Conservation (phyloP, 2,113 vertebrate genomes). For the Herpailurus yagouaroundi region DNA sequence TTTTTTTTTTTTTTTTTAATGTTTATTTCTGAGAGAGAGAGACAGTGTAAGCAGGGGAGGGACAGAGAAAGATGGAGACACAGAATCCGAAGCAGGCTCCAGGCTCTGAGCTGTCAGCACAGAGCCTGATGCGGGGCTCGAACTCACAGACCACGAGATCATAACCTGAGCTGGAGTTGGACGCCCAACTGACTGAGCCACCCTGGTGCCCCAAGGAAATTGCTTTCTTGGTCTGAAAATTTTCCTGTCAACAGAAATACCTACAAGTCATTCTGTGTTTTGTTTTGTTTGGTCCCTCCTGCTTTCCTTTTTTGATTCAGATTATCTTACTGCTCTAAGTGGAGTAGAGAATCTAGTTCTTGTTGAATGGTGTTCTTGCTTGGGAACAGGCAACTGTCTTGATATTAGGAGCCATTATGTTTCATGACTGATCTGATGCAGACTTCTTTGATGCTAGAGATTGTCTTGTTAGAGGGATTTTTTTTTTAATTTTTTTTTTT, state of each 20-base stretch:
- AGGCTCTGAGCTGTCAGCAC: too few species aligned
- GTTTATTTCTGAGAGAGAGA: too few species aligned
- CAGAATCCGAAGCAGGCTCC: too few species aligned
- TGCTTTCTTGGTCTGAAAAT: conserved; percentile 28
- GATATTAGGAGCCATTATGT: neutral
- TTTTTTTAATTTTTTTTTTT: neutral
- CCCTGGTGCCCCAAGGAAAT: neutral
- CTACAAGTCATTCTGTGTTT: neutral
- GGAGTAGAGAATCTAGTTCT: conserved; percentile 23
- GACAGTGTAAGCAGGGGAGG: too few species aligned
- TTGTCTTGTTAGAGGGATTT: conserved; percentile 15
- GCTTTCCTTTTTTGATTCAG: conserved; percentile 34
- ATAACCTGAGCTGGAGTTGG: too few species aligned
- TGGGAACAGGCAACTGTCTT: neutral
- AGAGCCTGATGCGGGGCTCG: too few species aligned
- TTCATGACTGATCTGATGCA: neutral
- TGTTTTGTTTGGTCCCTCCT: neutral
- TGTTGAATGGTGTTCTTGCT: conserved; percentile 3
- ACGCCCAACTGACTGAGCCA: too few species aligned
- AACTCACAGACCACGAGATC: too few species aligned
- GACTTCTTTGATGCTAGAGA: neutral
- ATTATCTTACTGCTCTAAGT: conserved; percentile 17
- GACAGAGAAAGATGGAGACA: too few species aligned
- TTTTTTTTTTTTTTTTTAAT: neutral
- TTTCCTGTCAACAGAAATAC: neutral